Evolutionary conservation across 2,797 vertebrate genomes (phyloP), one percentile per base, ranked within the genome.

Genomic region (Prunella strophiata): DNA sequence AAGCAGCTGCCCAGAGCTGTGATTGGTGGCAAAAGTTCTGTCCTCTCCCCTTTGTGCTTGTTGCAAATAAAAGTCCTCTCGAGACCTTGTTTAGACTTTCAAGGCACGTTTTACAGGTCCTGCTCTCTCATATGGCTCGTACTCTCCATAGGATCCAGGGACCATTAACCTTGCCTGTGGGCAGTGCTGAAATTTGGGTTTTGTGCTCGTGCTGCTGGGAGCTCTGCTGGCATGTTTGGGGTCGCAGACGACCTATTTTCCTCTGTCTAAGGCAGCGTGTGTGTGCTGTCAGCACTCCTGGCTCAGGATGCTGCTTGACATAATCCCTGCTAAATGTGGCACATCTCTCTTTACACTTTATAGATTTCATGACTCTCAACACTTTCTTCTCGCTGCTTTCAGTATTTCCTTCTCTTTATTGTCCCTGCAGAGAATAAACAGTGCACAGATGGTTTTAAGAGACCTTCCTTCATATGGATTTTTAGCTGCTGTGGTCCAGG

Each of bases 391-490:
- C 5, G 0, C 18, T 66, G 42, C 61, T 63, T 38, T 86, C 81
- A 78, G 88, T 78, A 88, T 96, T 92, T 95, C 75, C 79, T 70
- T 40, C 65, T 57, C 6, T 36, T 40, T 43, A 65, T 50, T 67
- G 50, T 52, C 89, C 80, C 92, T 50, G 74, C 86, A 96, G 93
- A 91, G 94, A 87, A 89, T 94, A 63, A 95, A 62, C 55, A 89
- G 83, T 65, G 65, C 75, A 54, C 84, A 93, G 89, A 80, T 95
- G 70, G 86, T 91, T 95, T 96, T 96, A 96, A 96, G 91, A 95
- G 66, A 51, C 93, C 93, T 94, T 43, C 91, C 95, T 96, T 94
- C 71, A 17, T 83, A 91, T 79, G 80, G 95, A 96, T 93, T 97
- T 97, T 96, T 92, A 93, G 92, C 94, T 23, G 16, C 76, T 73